Percentiles rank a stretch among this genome's conserved stretches.
phyloP scores from a whole-genome alignment of 2,113 vertebrate genomes.

The Empidonax alnorum region DNA sequence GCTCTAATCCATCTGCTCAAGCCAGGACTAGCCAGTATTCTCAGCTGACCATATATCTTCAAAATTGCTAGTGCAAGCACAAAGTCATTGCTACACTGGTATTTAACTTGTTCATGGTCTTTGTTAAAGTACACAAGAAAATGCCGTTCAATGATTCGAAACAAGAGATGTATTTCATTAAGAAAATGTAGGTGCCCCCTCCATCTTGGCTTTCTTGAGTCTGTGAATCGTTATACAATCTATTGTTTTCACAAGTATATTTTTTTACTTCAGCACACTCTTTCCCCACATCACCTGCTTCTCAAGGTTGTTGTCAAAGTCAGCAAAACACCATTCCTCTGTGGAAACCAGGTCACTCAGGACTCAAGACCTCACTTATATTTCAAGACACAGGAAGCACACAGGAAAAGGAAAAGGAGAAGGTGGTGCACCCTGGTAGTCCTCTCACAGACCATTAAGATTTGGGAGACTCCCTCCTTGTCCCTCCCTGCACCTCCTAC shows the following conservation, averaged over 20 bases:
- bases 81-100: neutral
- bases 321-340: neutral
- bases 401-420: neutral
- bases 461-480: neutral
- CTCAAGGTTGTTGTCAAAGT: neutral
- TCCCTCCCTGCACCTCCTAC: neutral
- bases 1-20: neutral
- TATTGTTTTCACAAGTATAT: neutral
- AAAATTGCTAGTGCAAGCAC: neutral
- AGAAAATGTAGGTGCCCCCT: neutral
- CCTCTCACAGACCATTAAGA: neutral
- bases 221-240: neutral
- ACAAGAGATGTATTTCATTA: neutral
- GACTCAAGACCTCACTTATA: neutral
- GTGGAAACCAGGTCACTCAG: neutral
- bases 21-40: neutral
- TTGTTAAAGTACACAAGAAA: neutral
- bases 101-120: neutral
- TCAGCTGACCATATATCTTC: neutral
- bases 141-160: neutral
- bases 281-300: neutral
- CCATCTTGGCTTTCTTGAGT: neutral
- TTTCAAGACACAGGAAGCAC: neutral
- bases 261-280: neutral
- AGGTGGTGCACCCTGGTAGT: neutral